A percentile compares a stretch with the other conserved stretches of the same genome.
Evolutionary conservation across 2,888 invertebrate genomes (phyloP).

Genomic region (Diploptera punctata): DNA sequence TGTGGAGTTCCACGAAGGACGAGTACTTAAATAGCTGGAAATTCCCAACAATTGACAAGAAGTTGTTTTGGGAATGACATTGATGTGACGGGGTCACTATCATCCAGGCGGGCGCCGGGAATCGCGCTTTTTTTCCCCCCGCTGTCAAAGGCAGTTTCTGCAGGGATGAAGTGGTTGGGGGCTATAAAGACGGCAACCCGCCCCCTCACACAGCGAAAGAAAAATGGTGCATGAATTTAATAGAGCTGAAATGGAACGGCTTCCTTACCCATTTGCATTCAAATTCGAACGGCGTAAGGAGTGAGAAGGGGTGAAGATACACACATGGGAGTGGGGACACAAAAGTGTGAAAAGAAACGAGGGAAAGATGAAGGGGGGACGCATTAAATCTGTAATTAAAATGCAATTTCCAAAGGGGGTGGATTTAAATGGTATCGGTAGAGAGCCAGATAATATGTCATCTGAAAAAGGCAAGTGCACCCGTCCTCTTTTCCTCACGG

Average conservation of each 20-base stretch:
- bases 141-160: slow-evolving; percentile 44
- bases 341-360: slow-evolving; percentile 6
- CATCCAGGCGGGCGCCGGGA: too few relatives aligned
- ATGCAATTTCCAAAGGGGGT: slow-evolving; percentile 41
- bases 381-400: slow-evolving; percentile 42
- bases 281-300: slow-evolving; percentile 49
- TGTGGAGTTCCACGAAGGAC: too few relatives aligned
- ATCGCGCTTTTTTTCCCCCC: too few relatives aligned
- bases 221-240: slow-evolving; percentile 48
- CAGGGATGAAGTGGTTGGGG: slow-evolving; percentile 43
- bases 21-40: too few relatives aligned
- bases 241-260: slow-evolving; percentile 47
- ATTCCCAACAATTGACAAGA: too few relatives aligned
- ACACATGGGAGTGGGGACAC: slow-evolving; percentile 19
- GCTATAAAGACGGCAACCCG: slow-evolving; percentile 44
- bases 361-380: slow-evolving; percentile 25
- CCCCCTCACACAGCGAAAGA: slow-evolving; percentile 43
- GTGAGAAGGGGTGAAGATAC: slow-evolving; percentile 30
- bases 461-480: slow-evolving; percentile 36
- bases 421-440: slow-evolving; percentile 40
- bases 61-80: too few relatives aligned
- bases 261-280: slow-evolving; percentile 47
- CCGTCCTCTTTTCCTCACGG: too few relatives aligned
- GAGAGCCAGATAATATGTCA: slow-evolving; percentile 37
- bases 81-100: too few relatives aligned